A percentile compares a stretch with the other conserved stretches of the same genome.
Evolutionary conservation across 1,140 invertebrate genomes (phyloP).

Genomic region (Xylocopa sonorina): DNA sequence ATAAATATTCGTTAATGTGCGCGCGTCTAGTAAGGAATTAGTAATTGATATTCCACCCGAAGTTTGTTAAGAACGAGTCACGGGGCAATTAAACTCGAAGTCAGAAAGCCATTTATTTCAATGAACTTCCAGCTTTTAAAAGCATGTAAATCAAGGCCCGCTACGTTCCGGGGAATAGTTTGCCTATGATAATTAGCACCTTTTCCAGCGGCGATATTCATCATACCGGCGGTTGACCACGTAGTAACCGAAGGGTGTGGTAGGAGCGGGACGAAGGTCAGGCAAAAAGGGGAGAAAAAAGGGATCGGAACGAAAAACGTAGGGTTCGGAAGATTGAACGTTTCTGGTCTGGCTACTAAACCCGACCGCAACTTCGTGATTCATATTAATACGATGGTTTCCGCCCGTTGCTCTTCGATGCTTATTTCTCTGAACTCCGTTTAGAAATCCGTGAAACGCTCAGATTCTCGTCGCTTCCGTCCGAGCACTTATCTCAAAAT

Average conservation of each 20-base stretch:
- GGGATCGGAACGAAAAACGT: slow-evolving; percentile 37
- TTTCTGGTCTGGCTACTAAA: slow-evolving; percentile 41
- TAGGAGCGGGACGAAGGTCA: slow-evolving; percentile 4
- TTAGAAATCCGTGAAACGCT: neutral
- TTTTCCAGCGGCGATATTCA: slow-evolving; percentile 20
- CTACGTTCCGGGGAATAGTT: neutral
- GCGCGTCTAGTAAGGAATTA: too few species aligned
- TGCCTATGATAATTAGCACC: slow-evolving; percentile 32
- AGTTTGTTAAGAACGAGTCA: too few species aligned
- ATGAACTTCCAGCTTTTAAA: neutral
- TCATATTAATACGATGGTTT: slow-evolving; percentile 59
- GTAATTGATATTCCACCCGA: too few species aligned
- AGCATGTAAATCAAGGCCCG: neutral
- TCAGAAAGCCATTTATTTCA: neutral
- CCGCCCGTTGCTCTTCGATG: slow-evolving; percentile 52
- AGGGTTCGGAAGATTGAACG: slow-evolving; percentile 46
- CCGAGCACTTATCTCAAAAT: too few species aligned
- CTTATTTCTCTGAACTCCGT: neutral
- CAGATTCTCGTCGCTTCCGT: neutral
- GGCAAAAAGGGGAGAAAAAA: slow-evolving; percentile 5
- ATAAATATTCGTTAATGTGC: too few species aligned
- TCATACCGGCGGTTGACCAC: slow-evolving; percentile 2
- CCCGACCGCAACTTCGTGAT: slow-evolving; percentile 32
- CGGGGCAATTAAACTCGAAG: too few species aligned
- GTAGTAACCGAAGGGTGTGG: neutral